Base-by-base conservation (phyloP, 2,888 invertebrate genomes). In the Mimas tiliae region DNA sequence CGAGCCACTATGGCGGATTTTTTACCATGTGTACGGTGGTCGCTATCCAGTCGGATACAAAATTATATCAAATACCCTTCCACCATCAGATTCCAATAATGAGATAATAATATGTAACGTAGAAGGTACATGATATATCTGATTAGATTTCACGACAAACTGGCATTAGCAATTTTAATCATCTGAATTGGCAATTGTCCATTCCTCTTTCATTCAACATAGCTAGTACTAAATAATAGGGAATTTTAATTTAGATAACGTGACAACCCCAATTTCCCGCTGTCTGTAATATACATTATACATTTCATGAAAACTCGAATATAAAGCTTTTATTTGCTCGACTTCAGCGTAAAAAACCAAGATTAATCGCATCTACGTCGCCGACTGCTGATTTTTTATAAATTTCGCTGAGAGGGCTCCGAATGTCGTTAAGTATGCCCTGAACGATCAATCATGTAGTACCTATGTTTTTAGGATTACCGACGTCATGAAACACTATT, bases 351-450 rank as follows among this genome's bases (percentile, higher is more conserved):
- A 69, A 70, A 71, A 73, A 71, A 68, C 33, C 58, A 74, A 71
- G 72, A 75, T 75, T 72, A 75, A 75, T 76, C 63, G 68, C 67
- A 58, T 67, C 68, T 21, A 65, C 64, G 53, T 34, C 47, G 64
- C 64, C 53, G 63, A 68, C 64, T 67, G 34, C 64, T 68, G n/a
- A 65, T 70, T 71, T 71, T 70, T 70, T 72, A n/a, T 19, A 50
- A 62, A 64, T 16, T 21, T 34, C 19, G 58, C 51, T 19, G 16
- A 16, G 51, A 19, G 33, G 16, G 63, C 63, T 51, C 38, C 34
- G 19, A 64, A 64, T 58, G 38, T 51, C 51, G 63, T 64, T 64
- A 64, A 47, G 16, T 48, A 63, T 48, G 33, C 7, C 7, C 33
- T 63, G 63, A 45, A 12, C 63, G 55, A 73, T 74, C 70, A 68